Base-by-base conservation (phyloP, 2,888 invertebrate genomes). In the Odontomyia ornata region DNA sequence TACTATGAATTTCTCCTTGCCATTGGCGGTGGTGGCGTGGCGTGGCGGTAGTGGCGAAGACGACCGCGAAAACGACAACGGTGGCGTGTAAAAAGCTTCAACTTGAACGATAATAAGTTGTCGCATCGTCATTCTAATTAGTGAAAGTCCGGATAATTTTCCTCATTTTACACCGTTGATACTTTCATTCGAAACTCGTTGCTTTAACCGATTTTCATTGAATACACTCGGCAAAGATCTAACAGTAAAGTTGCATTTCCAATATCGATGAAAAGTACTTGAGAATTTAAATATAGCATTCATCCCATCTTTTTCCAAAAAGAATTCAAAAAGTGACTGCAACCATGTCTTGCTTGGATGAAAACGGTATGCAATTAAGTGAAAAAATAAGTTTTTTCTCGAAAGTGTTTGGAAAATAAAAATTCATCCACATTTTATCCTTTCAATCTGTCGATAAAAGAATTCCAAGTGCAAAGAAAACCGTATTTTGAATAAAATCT, bases 401-500 rank as follows among this genome's bases (percentile, higher is more conserved):
- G 3, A 36, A 36, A 36, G 9, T 36, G 36, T 36, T 36, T 36
- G 36, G 36, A 36, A 36, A 36, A 36, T 5, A 36, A 36, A 36
- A 36, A 36, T 5, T 36, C 9, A 9, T 36, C 36, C 36, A 36
- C 36, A 36, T 36, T 36, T 36, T 9, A 9, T 3, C 9, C 36
- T 36, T 36, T 5, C 23, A 60, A 23, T 60, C n/a, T n/a, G n/a
- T n/a, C n/a, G n/a, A n/a, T 3, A 21, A 60, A 60, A 36, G 5
- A 60, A n/a, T 60, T 23, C 1, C 21, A 7, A 21, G 60, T 60
- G 5, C 15, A 52, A 52, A 52, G 15, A 18, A 60, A n/a, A n/a
- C n/a, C n/a, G n/a, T n/a, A n/a, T n/a, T 23, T 67, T 30, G 30
- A 73, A 73, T 47, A 28, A 60, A 23, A 57, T 73, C 73, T 73